Conservation (phyloP, 2,888 invertebrate genomes). For the Osmoderma eremita region DNA sequence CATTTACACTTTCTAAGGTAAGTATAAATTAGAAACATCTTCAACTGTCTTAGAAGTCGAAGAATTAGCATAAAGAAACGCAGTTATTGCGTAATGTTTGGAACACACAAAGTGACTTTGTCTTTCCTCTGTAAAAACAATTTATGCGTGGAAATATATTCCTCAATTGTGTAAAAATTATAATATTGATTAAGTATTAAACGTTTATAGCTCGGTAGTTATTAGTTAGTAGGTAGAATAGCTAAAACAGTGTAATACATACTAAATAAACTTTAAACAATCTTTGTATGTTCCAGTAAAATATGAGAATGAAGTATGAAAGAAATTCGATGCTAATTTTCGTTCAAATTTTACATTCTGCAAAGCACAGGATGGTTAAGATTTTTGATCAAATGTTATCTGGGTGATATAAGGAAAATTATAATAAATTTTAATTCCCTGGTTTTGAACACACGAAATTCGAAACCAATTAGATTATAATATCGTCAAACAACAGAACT, state of each 20-base stretch:
- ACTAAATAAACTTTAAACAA: no score
- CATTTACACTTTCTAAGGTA: conserved; percentile 8
- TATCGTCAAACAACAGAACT: no score
- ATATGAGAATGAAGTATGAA: neutral
- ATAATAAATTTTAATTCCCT: no score
- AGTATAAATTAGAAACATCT: conserved; percentile 9
- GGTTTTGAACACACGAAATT: no score
- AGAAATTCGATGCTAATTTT: conserved; percentile 19
- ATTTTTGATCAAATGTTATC: neutral
- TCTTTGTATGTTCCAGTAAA: conserved; percentile 6
- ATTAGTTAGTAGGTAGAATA: no score
- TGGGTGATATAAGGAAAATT: no score
- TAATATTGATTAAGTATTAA: no score
- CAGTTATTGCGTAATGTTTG: neutral
- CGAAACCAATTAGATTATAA: no score
- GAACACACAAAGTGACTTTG: neutral
- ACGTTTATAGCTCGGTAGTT: no score
- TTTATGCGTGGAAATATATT: no score
- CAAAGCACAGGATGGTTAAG: conserved; percentile 5
- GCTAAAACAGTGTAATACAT: no score
- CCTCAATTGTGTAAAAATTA: no score
- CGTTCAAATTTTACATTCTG: neutral
- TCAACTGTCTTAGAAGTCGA: conserved; percentile 34
- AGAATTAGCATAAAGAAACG: conserved; percentile 8
- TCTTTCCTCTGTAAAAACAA: neutral